phyloP scores from a whole-genome alignment of 2,888 invertebrate species.

The Pseudoips prasinana region DNA sequence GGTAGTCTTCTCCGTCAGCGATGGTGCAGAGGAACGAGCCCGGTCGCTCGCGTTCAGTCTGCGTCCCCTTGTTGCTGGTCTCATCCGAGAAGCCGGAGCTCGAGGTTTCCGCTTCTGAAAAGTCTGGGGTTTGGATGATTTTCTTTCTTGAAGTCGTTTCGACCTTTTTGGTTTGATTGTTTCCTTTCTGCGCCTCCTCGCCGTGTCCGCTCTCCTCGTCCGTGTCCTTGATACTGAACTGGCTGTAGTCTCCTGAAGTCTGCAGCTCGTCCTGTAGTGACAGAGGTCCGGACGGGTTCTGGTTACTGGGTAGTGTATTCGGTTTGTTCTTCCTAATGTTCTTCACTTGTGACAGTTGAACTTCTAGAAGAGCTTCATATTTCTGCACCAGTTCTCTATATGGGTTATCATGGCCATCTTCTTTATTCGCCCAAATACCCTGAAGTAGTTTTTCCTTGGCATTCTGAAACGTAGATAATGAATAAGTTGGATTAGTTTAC shows the following conservation, averaged over 20 bases:
- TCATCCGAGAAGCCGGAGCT: conserved; percentile 93
- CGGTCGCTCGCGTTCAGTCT: conserved; percentile 88
- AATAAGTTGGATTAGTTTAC: conserved; percentile 9
- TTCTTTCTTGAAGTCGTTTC: conserved; percentile 73
- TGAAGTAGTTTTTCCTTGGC: conserved; percentile 77
- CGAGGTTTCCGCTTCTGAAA: conserved; percentile 92
- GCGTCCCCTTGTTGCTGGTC: conserved; percentile 91
- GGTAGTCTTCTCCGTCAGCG: conserved; percentile 92
- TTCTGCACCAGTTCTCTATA: conserved; percentile 92
- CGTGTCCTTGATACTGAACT: conserved; percentile 83
- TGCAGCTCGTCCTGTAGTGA: conserved; percentile 88
- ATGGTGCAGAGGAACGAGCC: conserved; percentile 93
- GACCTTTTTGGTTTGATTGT: conserved; percentile 67
- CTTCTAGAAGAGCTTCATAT: conserved; percentile 91
- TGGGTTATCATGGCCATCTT: conserved; percentile 83
- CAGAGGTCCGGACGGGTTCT: conserved; percentile 67
- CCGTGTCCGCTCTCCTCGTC: conserved; percentile 85
- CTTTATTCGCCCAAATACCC: conserved; percentile 78
- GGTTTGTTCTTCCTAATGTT: conserved; percentile 71
- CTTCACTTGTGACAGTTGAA: conserved; percentile 85
- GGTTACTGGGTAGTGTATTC: conserved; percentile 42
- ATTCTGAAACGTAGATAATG: conserved; percentile 52
- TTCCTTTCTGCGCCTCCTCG: conserved; percentile 75
- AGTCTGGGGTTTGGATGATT: conserved; percentile 89
- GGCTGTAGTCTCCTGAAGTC: conserved; percentile 87